These are phyloP conservation scores for Scatophagus argus DNA, from an alignment of 2,113 vertebrate species.

Conservation along the genomic window DNA sequence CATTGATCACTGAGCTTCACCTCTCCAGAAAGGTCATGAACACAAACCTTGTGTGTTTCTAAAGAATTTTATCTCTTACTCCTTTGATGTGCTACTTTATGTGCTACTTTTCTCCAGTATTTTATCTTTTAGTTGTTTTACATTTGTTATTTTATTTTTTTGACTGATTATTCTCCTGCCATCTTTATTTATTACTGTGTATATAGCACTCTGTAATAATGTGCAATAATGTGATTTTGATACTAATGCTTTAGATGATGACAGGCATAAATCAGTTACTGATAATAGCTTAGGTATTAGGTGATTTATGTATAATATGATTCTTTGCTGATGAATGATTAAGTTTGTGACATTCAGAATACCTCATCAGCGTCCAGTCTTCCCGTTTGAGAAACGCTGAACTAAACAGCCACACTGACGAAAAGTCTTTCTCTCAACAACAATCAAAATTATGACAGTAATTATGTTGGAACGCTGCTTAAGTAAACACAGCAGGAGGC, in stretches of 20 bases:
- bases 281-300: not conserved
- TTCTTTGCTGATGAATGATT: not conserved
- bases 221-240: no score
- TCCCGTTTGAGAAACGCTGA: not conserved
- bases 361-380: not conserved
- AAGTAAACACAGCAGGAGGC: constrained; percentile 56
- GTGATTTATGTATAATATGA: not conserved
- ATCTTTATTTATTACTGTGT: no score
- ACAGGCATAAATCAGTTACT: not conserved
- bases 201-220: no score
- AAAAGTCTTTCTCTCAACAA: constrained; percentile 26
- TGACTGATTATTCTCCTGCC: no score
- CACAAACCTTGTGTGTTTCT: constrained; percentile 19
- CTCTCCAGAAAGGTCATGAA: constrained; percentile 19
- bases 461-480: constrained; percentile 51
- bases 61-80: no score
- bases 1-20: constrained; percentile 36
- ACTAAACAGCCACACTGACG: constrained; percentile 1
- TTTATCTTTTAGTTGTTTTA: no score
- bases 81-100: no score
- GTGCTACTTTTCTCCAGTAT: no score
- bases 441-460: constrained; percentile 44
- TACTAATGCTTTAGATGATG: not conserved
- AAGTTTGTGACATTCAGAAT: constrained; percentile 2
- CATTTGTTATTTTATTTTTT: no score